Evolutionary conservation across 2,888 invertebrate genomes (phyloP).

Genomic region (Eristalis tenax): DNA sequence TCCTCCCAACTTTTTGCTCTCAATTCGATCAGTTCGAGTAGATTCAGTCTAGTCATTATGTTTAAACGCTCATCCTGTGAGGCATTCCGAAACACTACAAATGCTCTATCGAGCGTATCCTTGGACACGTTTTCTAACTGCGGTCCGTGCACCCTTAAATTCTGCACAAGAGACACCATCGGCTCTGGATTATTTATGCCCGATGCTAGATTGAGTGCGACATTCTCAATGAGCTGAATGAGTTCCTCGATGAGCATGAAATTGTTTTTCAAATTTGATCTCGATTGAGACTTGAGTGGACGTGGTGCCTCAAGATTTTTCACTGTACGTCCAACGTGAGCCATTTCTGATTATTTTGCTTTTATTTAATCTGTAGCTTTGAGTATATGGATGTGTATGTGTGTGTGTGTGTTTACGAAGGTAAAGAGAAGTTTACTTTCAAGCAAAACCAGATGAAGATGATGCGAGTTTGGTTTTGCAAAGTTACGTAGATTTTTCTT

Average conservation of each 20-base stretch:
- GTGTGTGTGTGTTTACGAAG: background rate
- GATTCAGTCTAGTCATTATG: slow-evolving; percentile 91
- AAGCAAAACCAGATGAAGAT: slow-evolving; percentile 51
- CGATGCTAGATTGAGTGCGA: slow-evolving; percentile 89
- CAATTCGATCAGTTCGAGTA: slow-evolving; percentile 95
- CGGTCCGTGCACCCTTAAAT: slow-evolving; percentile 90
- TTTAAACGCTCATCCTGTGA: slow-evolving; percentile 93
- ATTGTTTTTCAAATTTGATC: slow-evolving; percentile 80
- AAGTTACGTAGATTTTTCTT: slow-evolving; percentile 63
- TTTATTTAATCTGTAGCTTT: slow-evolving; percentile 4
- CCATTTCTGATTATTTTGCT: slow-evolving; percentile 75
- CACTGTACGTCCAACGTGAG: slow-evolving; percentile 86
- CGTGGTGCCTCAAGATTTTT: slow-evolving; percentile 89
- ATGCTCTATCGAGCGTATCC: slow-evolving; percentile 92
- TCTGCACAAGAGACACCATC: slow-evolving; percentile 89
- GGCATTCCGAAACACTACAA: slow-evolving; percentile 93
- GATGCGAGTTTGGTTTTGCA: slow-evolving; percentile 40
- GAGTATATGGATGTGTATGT: slow-evolving; percentile 1
- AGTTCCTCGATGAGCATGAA: slow-evolving; percentile 88
- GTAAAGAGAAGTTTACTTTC: slow-evolving; percentile 40
- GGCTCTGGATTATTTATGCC: slow-evolving; percentile 87
- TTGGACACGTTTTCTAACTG: slow-evolving; percentile 91
- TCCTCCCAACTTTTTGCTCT: slow-evolving; percentile 95
- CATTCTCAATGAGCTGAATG: slow-evolving; percentile 91
- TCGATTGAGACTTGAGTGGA: slow-evolving; percentile 86